These are phyloP conservation scores for Sylvilagus bachmani DNA, from an alignment of 2,113 vertebrate genomes.

Conservation along the genomic window DNA sequence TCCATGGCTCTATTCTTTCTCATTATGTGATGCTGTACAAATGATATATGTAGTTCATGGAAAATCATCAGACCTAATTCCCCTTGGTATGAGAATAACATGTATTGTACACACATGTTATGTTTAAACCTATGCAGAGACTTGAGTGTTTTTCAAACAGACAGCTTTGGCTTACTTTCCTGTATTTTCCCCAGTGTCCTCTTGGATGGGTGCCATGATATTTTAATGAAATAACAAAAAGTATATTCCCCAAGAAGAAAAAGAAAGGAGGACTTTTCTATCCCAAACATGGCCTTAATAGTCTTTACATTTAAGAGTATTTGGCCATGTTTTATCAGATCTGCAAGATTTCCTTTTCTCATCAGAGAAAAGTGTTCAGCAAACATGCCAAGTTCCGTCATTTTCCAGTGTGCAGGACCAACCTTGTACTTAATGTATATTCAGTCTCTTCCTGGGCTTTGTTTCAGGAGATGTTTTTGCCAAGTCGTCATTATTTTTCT, in stretches of 20 bases:
- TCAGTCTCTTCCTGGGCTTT: constrained; percentile 46
- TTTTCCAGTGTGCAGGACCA: not conserved
- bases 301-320: not conserved
- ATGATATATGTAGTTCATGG: not conserved
- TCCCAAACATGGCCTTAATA: not conserved
- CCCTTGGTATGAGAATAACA: not conserved
- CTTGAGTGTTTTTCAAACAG: not conserved
- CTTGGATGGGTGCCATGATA: not conserved
- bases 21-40: not conserved
- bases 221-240: not conserved
- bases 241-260: not conserved
- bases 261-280: not conserved
- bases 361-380: constrained; percentile 48
- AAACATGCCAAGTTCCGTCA: constrained; percentile 58
- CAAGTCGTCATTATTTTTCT: constrained; percentile 65
- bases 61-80: not conserved
- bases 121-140: not conserved
- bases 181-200: not conserved
- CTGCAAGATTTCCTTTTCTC: constrained; percentile 30
- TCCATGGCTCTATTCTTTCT: not conserved
- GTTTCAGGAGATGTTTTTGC: constrained; percentile 64
- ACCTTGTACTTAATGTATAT: constrained; percentile 19
- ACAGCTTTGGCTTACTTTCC: not conserved
- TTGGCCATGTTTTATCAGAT: constrained; percentile 33
- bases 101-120: not conserved